These are phyloP conservation scores for Perca schrenkii DNA, from an alignment of 2,113 vertebrate genomes.

Conservation along the genomic window DNA sequence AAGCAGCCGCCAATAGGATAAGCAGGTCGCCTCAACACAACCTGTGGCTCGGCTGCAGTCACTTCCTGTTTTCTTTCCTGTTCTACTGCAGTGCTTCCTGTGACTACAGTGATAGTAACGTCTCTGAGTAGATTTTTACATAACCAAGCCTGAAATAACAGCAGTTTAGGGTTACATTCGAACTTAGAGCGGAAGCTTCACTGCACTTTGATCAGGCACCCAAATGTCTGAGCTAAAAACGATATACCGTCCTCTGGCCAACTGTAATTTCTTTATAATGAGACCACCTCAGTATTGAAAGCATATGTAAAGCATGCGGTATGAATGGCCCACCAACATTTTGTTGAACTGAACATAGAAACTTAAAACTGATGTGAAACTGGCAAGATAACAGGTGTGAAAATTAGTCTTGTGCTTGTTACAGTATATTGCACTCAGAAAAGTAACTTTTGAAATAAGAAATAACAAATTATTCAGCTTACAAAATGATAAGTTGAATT, in stretches of 20 bases:
- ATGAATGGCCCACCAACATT: neutral
- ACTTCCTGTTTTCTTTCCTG: conserved; percentile 88
- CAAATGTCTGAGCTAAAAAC: conserved; percentile 9
- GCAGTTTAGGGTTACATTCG: conserved; percentile 16
- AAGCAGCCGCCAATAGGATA: conserved; percentile 41
- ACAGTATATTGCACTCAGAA: neutral
- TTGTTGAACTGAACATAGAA: neutral
- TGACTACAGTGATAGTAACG: conserved; percentile 69
- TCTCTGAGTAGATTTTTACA: conserved; percentile 41
- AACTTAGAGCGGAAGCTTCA: conserved; percentile 13
- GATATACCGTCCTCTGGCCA: neutral
- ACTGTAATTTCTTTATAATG: conserved; percentile 1
- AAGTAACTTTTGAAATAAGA: neutral
- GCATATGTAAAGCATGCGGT: neutral
- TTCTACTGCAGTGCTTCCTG: conserved; percentile 77
- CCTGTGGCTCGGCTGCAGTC: conserved; percentile 53
- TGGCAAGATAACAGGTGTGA: neutral
- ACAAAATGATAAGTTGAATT: neutral
- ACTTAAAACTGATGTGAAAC: neutral
- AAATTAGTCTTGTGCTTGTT: neutral
- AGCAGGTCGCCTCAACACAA: conserved; percentile 59
- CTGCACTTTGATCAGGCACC: conserved; percentile 37
- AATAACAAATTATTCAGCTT: neutral
- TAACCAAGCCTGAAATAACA: conserved; percentile 64
- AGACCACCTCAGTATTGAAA: neutral